Percentiles rank a stretch among this genome's conserved stretches.
phyloP scores from a whole-genome alignment of 2,113 vertebrate species.

The Antigone vipio region DNA sequence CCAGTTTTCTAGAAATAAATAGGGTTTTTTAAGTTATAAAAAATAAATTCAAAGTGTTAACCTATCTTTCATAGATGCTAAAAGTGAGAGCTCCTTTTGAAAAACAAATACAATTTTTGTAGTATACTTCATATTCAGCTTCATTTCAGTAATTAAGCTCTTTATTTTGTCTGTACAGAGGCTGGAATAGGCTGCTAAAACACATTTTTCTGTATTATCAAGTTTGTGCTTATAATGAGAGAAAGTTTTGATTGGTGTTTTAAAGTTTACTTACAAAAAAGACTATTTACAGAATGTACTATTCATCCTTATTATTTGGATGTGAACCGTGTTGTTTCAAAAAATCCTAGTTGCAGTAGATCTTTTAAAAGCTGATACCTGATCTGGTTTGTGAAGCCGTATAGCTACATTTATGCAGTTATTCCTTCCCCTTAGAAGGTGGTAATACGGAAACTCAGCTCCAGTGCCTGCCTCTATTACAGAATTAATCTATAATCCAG shows the following conservation, averaged over 20 bases:
- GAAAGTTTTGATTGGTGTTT: neutral
- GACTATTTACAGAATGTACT: neutral
- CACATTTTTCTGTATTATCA: neutral
- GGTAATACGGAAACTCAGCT: neutral
- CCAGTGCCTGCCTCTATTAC: neutral
- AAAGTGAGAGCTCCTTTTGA: neutral
- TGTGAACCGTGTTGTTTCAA: neutral
- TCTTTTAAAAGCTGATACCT: neutral
- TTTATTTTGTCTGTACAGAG: neutral
- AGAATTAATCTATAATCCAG: neutral
- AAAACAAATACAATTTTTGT: neutral
- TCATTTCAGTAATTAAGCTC: neutral
- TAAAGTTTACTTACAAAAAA: neutral
- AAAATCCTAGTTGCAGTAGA: neutral
- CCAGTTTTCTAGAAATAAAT: neutral
- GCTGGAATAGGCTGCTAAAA: neutral
- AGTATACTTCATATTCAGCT: neutral
- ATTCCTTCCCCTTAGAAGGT: neutral
- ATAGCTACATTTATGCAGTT: neutral
- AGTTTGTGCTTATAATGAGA: neutral
- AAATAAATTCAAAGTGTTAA: neutral
- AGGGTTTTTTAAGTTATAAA: fast-evolving
- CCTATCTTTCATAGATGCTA: neutral
- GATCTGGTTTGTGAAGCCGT: neutral
- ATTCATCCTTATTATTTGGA: neutral